A percentile compares a stretch with the other conserved stretches of the same genome.
phyloP scores from a whole-genome alignment of 2,797 vertebrate species.

The Melanogrammus aeglefinus region DNA sequence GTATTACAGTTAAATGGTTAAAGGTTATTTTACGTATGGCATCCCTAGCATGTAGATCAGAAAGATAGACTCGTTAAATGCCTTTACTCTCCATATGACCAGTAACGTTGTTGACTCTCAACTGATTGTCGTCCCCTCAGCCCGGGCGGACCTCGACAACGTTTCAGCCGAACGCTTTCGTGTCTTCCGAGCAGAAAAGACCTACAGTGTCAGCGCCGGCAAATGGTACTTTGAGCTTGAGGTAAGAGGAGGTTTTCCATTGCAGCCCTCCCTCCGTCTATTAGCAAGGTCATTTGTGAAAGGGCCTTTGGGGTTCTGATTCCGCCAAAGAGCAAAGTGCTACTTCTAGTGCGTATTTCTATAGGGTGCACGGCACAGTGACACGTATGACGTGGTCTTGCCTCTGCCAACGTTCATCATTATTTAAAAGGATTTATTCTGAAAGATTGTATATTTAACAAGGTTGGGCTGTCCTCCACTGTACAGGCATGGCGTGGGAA shows the following conservation, averaged over 20 bases:
- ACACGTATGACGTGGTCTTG: neutral
- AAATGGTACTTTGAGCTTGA: conserved; percentile 97
- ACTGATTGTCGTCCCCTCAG: conserved; percentile 2
- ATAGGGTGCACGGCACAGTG: neutral
- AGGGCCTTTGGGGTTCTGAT: too few relatives aligned
- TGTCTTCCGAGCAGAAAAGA: conserved; percentile 92
- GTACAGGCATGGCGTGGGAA: too few relatives aligned
- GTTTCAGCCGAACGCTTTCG: conserved; percentile 85
- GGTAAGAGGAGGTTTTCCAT: conserved; percentile 44
- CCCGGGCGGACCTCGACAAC: conserved; percentile 72
- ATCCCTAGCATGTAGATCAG: neutral
- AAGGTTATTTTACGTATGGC: neutral
- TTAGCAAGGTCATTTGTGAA: neutral
- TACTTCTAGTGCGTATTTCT: neutral
- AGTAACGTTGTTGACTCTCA: neutral
- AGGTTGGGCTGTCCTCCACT: too few relatives aligned
- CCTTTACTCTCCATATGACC: neutral
- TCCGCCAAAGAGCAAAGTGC: neutral
- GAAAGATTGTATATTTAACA: neutral
- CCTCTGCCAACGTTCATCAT: neutral
- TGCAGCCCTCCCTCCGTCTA: neutral
- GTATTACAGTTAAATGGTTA: neutral
- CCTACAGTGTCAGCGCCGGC: conserved; percentile 85
- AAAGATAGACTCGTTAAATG: neutral
- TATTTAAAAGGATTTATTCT: neutral